Base-by-base conservation (phyloP, 2,113 vertebrate species). In the Salminus brasiliensis region DNA sequence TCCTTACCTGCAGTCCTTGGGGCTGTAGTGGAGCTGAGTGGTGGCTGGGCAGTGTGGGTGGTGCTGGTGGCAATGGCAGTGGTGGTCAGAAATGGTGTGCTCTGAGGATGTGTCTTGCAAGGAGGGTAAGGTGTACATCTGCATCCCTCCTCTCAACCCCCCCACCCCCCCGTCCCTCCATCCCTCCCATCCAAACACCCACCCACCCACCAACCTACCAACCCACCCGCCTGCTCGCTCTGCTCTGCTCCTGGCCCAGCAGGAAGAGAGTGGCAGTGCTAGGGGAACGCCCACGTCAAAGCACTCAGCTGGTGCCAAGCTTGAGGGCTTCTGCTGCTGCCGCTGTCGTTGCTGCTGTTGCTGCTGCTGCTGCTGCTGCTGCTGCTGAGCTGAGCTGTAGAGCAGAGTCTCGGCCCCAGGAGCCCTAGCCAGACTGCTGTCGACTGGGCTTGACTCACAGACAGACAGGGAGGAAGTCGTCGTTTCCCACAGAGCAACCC, bases 41-140 rank as follows among this genome's bases (percentile, higher is more conserved):
- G 86, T 84, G 88, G 70, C 30, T 78, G 68, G 69, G 81, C 72
- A 66, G 68, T 88, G 88, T 87, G 84, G 72, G 82, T 86, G 86
- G 78, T 70, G 78, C n/a, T n/a, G n/a, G n/a, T n/a, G n/a, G n/a
- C n/a, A n/a, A 78, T 53, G 68, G 82, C 83, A 75, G 86, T 71
- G 71, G 84, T 83, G 77, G 76, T 89, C 85, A 87, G 81, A 83
- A 81, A 86, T 79, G 83, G 76, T 88, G 87, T 84, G 89, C 84
- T 85, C 86, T 81, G 84, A 90, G 92, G 86, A 84, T 85, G 85
- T 89, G 89, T 83, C 86, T 87, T 87, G 82, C 55, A 89, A 91
- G 88, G 82, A 85, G 87, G 87, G 90, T 90, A 94, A 94, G 93
- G 93, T 94, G 93, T 92, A 84, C 85, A 88, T 86, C 91, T 88